Percentiles rank a stretch among this genome's conserved stretches.
phyloP scores from a whole-genome alignment of 2,888 invertebrate species.

The Nomada fucata region DNA sequence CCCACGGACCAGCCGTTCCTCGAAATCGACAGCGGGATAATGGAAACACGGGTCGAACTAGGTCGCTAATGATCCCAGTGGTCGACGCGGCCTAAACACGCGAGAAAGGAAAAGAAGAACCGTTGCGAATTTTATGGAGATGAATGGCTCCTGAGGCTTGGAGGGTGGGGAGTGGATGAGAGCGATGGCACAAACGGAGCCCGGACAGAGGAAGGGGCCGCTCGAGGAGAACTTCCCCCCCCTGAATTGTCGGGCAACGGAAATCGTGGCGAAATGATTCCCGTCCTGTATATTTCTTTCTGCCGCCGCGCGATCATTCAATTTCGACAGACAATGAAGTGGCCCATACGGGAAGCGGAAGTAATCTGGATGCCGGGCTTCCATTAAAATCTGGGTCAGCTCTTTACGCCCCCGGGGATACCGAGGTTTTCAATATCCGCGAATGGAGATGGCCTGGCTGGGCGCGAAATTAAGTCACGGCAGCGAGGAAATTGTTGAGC shows the following conservation, averaged over 20 bases:
- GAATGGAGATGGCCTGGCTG: constrained; percentile 34
- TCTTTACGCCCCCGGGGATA: constrained; percentile 48
- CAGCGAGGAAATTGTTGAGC: too few species aligned
- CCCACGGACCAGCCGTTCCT: too few species aligned
- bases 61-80: too few species aligned
- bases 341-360: constrained; percentile 61
- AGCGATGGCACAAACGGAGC: too few species aligned
- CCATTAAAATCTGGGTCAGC: constrained; percentile 68
- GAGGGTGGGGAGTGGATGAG: too few species aligned
- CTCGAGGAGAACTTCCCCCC: not conserved
- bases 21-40: too few species aligned
- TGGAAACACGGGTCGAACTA: too few species aligned
- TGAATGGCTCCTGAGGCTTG: too few species aligned
- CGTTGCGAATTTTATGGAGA: too few species aligned
- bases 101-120: not conserved
- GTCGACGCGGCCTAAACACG: too few species aligned
- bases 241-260: not conserved
- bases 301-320: constrained; percentile 58
- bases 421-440: constrained; percentile 66
- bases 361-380: constrained; percentile 61
- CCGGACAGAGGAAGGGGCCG: too few species aligned
- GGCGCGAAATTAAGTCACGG: constrained; percentile 41
- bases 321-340: constrained; percentile 66
- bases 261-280: constrained; percentile 48
- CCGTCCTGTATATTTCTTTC: constrained; percentile 43